These are phyloP conservation scores for Redunca redunca DNA, from an alignment of 2,113 vertebrate genomes.

Conservation along the genomic window DNA sequence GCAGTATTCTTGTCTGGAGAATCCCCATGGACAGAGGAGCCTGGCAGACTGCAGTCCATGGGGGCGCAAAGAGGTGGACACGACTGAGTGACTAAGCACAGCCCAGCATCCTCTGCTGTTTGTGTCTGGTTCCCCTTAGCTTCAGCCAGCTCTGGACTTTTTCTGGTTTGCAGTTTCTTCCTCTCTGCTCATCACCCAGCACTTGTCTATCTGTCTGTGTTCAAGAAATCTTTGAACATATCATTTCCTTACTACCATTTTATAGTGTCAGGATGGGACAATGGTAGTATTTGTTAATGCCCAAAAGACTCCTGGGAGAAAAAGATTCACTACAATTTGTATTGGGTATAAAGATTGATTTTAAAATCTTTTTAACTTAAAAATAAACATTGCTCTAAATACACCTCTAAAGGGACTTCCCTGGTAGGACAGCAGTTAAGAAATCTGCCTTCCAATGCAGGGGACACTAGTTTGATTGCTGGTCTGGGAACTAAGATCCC, in stretches of 20 bases:
- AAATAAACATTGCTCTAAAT: not conserved
- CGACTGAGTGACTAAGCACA: fast-evolving
- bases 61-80: not conserved
- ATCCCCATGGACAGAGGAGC: not conserved
- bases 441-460: not conserved
- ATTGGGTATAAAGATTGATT: not conserved
- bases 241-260: not conserved
- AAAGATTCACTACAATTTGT: not conserved
- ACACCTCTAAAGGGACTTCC: not conserved
- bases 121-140: not conserved
- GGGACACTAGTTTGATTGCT: not conserved
- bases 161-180: not conserved
- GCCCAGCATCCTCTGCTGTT: not conserved
- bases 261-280: not conserved
- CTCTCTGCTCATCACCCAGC: not conserved
- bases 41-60: not conserved
- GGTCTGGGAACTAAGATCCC: not conserved
- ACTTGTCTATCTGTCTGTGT: not conserved
- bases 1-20: not conserved
- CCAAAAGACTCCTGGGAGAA: not conserved
- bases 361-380: constrained; percentile 1
- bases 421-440: not conserved
- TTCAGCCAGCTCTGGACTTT: not conserved
- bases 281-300: not conserved
- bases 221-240: not conserved